Evolutionary conservation across 2,797 vertebrate species (phyloP), one percentile per base, ranked within the genome.

Genomic region (Hafferia zeledoni): DNA sequence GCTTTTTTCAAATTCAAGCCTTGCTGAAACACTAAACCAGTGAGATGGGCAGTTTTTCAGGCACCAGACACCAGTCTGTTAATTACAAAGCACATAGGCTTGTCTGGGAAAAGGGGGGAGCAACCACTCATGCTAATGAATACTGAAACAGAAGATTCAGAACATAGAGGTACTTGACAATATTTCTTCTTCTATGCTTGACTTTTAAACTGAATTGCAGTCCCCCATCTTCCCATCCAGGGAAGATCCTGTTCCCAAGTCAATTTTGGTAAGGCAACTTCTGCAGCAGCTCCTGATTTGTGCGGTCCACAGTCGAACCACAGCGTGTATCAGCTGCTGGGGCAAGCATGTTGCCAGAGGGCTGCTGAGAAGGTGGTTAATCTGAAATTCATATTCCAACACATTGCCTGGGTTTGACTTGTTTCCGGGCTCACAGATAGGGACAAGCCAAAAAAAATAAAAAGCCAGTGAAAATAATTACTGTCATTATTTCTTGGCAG

Each of bases 391-490:
- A 35, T 60, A 70, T 77, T 75, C 76, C 61, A 88, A 61, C 90
- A 81, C 57, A 39, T 50, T 63, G 59, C 41, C 47, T 1, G 1
- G 9, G n/a, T 91, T 92, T 88, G 76, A 91, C 50, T 86, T 76
- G 33, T 79, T 90, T 96, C 83, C 0, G 0, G 47, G 30, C 35
- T 75, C 12, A 52, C 37, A 69, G 50, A 89, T 16, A 13, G 4
- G 31, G 47, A 61, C 31, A 35, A 79, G 82, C 57, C 60, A 85
- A 87, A 83, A 79, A 50, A 71, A 80, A 52, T 4, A 91, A 60
- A 78, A 41, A 87, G 37, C 18, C 64, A 80, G 50, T 46, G 82
- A 95, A 96, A 95, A 93, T 90, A 95, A 96, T 81, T 78, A 81
- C 55, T 72, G 63, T 52, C 28, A 35, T 89, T 83, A 94, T 86